Evolutionary conservation across 2,888 invertebrate species (phyloP).

Genomic region (Brachycybe producta): DNA sequence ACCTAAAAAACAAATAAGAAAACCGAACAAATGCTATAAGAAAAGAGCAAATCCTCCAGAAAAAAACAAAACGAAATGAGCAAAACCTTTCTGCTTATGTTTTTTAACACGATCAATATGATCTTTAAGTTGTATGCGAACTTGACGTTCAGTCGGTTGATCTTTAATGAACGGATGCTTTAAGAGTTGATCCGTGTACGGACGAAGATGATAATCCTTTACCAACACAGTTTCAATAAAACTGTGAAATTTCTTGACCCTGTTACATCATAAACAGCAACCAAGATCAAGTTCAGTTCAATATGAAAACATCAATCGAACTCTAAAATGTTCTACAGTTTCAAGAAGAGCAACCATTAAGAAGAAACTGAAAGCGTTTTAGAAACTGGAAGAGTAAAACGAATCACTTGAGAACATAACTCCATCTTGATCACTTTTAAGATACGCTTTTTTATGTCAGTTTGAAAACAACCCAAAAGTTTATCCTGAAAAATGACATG

Average conservation of each 20-base stretch:
- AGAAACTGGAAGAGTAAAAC: no score
- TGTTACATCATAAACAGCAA: no score
- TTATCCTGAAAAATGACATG: no score
- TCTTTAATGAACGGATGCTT: constrained; percentile 97
- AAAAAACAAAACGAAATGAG: neutral
- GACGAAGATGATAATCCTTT: constrained; percentile 97
- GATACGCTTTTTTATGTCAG: no score
- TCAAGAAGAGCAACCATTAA: no score
- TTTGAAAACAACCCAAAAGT: no score
- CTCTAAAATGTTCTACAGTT: no score
- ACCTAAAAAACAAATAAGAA: constrained; percentile 15
- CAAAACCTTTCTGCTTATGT: constrained; percentile 39
- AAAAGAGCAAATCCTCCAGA: neutral
- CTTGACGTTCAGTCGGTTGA: constrained; percentile 96
- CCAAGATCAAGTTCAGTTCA: constrained; percentile 8
- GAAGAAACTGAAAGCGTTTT: no score
- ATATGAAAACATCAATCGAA: no score
- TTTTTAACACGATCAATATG: constrained; percentile 97
- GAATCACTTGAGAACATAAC: no score
- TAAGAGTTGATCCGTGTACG: constrained; percentile 93
- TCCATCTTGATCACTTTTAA: no score
- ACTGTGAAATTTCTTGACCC: constrained; percentile 83
- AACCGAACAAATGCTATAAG: neutral
- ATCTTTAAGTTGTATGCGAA: constrained; percentile 95
- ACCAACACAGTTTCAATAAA: constrained; percentile 98